Evolutionary conservation across 2,888 invertebrate species (phyloP).

Genomic region (Ptilodon capucinus): DNA sequence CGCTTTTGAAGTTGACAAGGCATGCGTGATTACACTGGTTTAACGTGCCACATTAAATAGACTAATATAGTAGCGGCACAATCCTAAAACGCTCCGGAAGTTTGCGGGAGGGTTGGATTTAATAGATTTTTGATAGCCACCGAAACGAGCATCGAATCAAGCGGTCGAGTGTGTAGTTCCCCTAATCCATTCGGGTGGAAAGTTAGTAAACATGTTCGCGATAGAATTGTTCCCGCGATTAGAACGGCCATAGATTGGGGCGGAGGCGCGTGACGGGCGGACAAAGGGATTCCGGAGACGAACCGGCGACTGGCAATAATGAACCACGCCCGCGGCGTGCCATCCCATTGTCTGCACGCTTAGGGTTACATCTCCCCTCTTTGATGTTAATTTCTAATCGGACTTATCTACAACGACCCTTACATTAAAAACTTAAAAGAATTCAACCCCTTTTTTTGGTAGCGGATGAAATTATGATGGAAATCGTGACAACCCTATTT

Average conservation of each 20-base stretch:
- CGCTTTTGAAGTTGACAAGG: conserved; percentile 46
- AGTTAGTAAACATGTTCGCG: conserved; percentile 38
- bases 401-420: conserved; percentile 37
- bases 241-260: conserved; percentile 49
- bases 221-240: conserved; percentile 46
- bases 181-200: conserved; percentile 20
- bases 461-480: conserved; percentile 28
- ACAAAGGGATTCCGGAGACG: conserved; percentile 61
- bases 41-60: conserved; percentile 6
- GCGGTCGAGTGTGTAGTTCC: conserved; percentile 20
- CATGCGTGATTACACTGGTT: conserved; percentile 28
- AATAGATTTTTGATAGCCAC: not conserved
- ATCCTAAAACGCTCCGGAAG: not conserved
- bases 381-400: conserved; percentile 53
- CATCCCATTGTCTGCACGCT: conserved; percentile 48
- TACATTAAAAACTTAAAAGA: conserved; percentile 13
- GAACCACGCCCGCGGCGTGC: conserved; percentile 50
- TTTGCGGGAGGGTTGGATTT: not conserved
- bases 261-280: conserved; percentile 53
- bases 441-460: conserved; percentile 13
- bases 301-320: conserved; percentile 57
- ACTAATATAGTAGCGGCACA: not conserved
- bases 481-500: conserved; percentile 55
- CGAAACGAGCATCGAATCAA: not conserved
- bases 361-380: conserved; percentile 43